Evolutionary conservation across 2,888 invertebrate species (phyloP).

Genomic region (Aspidapion aeneum): DNA sequence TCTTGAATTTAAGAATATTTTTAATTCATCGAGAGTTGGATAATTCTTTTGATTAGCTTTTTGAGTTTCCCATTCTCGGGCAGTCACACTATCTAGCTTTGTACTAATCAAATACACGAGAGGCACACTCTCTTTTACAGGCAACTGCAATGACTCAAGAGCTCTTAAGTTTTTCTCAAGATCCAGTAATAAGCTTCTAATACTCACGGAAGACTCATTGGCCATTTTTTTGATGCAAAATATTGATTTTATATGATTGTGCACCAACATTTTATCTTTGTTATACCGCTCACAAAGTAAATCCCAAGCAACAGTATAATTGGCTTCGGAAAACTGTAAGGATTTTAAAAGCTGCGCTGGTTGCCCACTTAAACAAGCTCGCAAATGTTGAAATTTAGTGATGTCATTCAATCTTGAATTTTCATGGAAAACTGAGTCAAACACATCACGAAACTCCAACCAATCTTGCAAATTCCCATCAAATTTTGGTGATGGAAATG

Average conservation of each 20-base stretch:
- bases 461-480: constrained; percentile 18
- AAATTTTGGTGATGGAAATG: constrained; percentile 15
- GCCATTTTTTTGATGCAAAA: constrained; percentile 16
- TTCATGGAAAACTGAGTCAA: constrained; percentile 17
- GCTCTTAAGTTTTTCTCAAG: constrained; percentile 23
- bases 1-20: constrained; percentile 16
- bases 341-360: constrained; percentile 16
- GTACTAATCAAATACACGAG: constrained; percentile 17
- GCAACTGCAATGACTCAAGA: constrained; percentile 10
- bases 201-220: constrained; percentile 25
- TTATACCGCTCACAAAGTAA: constrained; percentile 16
- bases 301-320: constrained; percentile 20
- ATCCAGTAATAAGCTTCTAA: constrained; percentile 6
- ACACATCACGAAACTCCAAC: constrained; percentile 13
- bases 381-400: constrained; percentile 20
- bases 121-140: constrained; percentile 13
- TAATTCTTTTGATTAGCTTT: constrained; percentile 5
- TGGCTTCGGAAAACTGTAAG: constrained; percentile 14
- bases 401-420: constrained; percentile 8
- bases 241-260: constrained; percentile 20
- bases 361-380: constrained; percentile 5
- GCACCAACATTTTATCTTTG: constrained; percentile 16
- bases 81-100: constrained; percentile 18
- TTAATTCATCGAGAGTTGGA: constrained; percentile 17
- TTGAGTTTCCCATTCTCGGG: constrained; percentile 18